Evolutionary conservation across 2,113 vertebrate species (phyloP).

Genomic region (Machaerirhynchus nigripectus): DNA sequence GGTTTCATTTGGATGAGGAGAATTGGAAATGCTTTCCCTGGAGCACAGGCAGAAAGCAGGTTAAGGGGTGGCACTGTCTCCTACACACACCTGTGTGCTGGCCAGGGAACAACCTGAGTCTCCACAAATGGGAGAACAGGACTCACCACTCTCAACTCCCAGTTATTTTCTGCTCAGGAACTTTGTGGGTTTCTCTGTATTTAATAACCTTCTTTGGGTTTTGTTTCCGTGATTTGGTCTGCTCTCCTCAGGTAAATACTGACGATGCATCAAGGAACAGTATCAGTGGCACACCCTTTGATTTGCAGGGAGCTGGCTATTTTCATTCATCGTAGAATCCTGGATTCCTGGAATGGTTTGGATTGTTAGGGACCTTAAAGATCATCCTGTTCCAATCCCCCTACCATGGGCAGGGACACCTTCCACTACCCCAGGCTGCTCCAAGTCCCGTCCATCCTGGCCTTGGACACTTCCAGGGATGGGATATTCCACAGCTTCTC

Average conservation of each 20-base stretch:
- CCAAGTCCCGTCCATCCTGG: accelerated
- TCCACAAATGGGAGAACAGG: not conserved
- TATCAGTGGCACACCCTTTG: not conserved
- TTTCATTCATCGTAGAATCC: not conserved
- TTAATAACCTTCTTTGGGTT: not conserved
- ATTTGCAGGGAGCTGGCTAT: not conserved
- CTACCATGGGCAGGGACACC: not conserved
- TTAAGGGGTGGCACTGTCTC: not conserved
- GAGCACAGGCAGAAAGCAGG: not conserved
- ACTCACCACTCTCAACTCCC: not conserved
- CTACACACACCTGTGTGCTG: not conserved
- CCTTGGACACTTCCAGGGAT: not conserved
- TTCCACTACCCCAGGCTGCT: accelerated
- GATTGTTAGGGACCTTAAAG: not conserved
- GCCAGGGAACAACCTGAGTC: not conserved
- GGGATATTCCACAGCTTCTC: not conserved
- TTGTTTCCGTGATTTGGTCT: not conserved
- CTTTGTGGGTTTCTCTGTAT: not conserved
- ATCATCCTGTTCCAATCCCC: not conserved
- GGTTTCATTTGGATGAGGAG: not conserved
- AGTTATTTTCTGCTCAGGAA: not conserved
- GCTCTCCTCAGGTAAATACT: not conserved
- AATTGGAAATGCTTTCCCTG: not conserved
- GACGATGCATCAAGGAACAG: not conserved
- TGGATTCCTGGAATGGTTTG: not conserved